A percentile compares a stretch with the other conserved stretches of the same genome.
Evolutionary conservation across 2,113 vertebrate species (phyloP).

Genomic region (Thomomys bottae): DNA sequence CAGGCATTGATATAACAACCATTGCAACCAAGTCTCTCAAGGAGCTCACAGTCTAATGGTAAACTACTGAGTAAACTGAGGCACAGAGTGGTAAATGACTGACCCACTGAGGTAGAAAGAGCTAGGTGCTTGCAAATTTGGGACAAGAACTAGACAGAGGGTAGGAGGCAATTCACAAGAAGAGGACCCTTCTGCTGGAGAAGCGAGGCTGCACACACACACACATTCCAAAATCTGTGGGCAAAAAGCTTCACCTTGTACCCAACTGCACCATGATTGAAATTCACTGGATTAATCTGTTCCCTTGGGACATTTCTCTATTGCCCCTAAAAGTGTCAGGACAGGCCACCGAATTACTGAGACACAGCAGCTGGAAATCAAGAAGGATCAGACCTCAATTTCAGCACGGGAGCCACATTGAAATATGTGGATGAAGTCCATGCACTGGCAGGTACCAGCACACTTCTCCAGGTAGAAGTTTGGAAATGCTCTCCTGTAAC

Average conservation of each 20-base stretch:
- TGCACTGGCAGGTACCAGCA: background rate
- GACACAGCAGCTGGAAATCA: background rate
- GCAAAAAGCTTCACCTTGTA: background rate
- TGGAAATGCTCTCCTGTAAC: constrained; percentile 29
- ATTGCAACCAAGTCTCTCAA: too few species aligned
- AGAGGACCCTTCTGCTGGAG: background rate
- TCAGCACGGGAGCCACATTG: background rate
- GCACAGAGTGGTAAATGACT: too few species aligned
- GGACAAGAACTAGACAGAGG: too few species aligned
- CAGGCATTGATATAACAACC: background rate
- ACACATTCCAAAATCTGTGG: background rate
- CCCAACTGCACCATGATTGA: background rate
- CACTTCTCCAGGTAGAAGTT: constrained; percentile 26
- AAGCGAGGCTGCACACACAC: background rate
- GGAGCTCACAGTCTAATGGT: too few species aligned
- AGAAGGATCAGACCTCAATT: background rate
- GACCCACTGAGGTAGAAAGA: too few species aligned
- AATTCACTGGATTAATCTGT: too few species aligned
- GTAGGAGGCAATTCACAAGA: too few species aligned
- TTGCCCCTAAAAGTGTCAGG: background rate
- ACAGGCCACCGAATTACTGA: background rate
- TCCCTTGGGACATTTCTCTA: background rate
- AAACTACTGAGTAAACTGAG: too few species aligned
- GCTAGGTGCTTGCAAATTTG: too few species aligned
- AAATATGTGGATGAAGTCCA: background rate